phyloP scores from a whole-genome alignment of 2,888 invertebrate genomes.

The Leptinotarsa haldemani region DNA sequence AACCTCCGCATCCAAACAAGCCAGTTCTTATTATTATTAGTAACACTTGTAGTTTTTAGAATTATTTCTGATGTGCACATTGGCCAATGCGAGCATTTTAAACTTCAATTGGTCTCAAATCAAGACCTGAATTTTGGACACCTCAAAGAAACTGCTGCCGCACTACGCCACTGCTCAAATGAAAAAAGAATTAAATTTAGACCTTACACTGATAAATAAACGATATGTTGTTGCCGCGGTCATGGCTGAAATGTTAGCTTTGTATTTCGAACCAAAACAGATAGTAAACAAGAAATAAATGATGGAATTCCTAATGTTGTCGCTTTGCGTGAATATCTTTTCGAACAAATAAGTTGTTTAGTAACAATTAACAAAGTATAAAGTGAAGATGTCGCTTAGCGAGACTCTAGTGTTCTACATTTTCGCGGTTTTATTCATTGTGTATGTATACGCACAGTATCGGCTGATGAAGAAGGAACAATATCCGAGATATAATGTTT shows the following conservation, averaged over 20 bases:
- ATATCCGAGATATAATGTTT: constrained; percentile 34
- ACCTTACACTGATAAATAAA: constrained; percentile 14
- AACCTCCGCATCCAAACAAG: no score
- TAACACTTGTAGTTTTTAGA: no score
- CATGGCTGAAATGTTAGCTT: constrained; percentile 8
- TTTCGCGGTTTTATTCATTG: constrained; percentile 33
- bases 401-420: constrained; percentile 20
- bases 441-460: constrained; percentile 44
- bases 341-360: constrained; percentile 5
- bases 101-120: no score
- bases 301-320: constrained; percentile 14
- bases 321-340: background rate
- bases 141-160: no score
- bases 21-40: no score
- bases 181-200: constrained; percentile 5
- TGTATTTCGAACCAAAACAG: constrained; percentile 7
- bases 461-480: constrained; percentile 36
- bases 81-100: no score
- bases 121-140: no score
- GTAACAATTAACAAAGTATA: constrained; percentile 24
- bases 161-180: background rate
- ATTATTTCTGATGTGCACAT: no score
- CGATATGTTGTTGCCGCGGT: constrained; percentile 7
- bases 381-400: constrained; percentile 25
- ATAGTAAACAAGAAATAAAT: constrained; percentile 19